Evolutionary conservation across 2,113 vertebrate genomes (phyloP), one percentile per base, ranked within the genome.

Genomic region (Oxygymnocypris stewartii): DNA sequence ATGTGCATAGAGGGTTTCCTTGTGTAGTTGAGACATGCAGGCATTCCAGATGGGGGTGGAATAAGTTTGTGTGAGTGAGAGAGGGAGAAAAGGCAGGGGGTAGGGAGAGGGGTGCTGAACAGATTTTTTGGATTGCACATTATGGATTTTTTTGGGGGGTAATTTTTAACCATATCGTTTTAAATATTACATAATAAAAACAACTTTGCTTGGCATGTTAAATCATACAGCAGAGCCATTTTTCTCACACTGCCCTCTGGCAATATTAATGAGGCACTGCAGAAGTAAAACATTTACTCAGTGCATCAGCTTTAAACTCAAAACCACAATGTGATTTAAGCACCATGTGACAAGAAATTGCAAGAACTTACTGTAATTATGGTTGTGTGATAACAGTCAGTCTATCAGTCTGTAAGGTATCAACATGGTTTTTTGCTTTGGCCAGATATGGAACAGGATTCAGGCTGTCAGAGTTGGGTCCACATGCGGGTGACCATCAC

Each of bases 31-130:
- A 88, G 83, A 87, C 84, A 87, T 87, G 80, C 86, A 90, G 84
- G 84, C 86, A 90, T 88, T 87, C 89, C 87, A 84, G 84, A 86
- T 88, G 86, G 87, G 89, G 89, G 86, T 88, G 89, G 87, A 84
- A 87, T 67, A 87, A 76, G 85, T 85, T 79, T 81, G 63, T 84
- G 80, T 59, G 47, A 59, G 78, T 69, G 28, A 74, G 65, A 59
- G 81, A 5, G 67, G 49, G 28, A 9, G 23, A 67, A 67, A 25
- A 71, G 65, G 73, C 54, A 61, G 79, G 82, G 57, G 49, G 25
- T 2, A 35, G 76, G 28, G n/a, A 79, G 37, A 79, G 75, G 74
- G 44, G 69, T 61, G 71, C 10, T 49, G 59, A 28, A 10, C 18
- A 54, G 37, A 9, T 37, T 73, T 49, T 79, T 75, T 67, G 59